Base-by-base conservation (phyloP, 2,113 vertebrate species). In the Ictidomys tridecemlineatus region DNA sequence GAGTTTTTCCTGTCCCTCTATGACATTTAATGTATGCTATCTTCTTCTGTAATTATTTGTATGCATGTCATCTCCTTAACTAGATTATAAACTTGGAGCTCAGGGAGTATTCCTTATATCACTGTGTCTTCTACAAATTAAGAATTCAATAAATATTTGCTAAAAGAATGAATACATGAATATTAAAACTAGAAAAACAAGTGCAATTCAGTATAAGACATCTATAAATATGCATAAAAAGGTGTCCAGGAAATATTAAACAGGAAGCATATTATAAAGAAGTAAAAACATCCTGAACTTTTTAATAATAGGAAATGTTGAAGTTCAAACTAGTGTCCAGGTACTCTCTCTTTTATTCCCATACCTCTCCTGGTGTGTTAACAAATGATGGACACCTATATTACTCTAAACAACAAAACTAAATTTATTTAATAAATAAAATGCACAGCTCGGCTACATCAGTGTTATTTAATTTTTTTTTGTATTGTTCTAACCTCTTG, bases 121-220 rank as follows among this genome's bases (percentile, higher is more conserved):
- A 90, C 1, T 72, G 8, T 76, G 39, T 85, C 28, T 85, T 48
- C 56, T 58, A 88, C 24, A 95, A 96, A 92, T 93, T 90, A 97
- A 90, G 58, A 89, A 95, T 95, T 85, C 76, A 72, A 92, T 83
- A 93, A 95, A 92, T 93, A 94, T 92, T 96, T 95, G 58, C 26
- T 94, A 56, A 94, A 86, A 74, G 58, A 96, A 85, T 78, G 45
- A 91, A 89, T 73, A 92, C 1, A 92, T 92, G 65, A 95, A 95
- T 88, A 95, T 73, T 77, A 85, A 92, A 96, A 70, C 24, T 32
- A 96, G 42, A 84, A 93, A 89, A 76, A 95, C 32, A 93, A 96
- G 5, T 69, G 0, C 1, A 65, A 74, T 85, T 95, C 63, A 67
- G 1, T 86, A 28, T 34, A 63, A 78, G 63, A 72, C 5, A 90